Evolutionary conservation across 2,888 invertebrate species (phyloP).

Genomic region (Pteria penguin): DNA sequence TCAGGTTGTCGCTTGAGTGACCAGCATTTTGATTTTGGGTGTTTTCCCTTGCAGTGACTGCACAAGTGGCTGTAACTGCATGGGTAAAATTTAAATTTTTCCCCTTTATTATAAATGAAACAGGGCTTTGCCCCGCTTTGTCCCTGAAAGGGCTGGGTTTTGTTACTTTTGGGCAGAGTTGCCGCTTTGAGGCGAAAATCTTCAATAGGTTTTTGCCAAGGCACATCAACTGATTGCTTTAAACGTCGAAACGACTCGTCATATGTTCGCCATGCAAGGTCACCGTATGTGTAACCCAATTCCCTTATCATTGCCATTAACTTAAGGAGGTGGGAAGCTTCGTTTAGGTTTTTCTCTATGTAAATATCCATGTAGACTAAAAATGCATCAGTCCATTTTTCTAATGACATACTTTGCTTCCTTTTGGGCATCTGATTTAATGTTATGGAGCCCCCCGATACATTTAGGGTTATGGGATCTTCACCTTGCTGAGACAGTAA

Average conservation of each 20-base stretch:
- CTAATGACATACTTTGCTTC: not conserved
- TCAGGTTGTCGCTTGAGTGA: not conserved
- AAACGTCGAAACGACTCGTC: not conserved
- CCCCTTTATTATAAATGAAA: not conserved
- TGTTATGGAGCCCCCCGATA: not conserved
- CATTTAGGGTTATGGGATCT: not conserved
- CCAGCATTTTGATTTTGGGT: not conserved
- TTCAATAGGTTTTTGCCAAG: not conserved
- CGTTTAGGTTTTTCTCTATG: not conserved
- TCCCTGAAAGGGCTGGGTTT: not conserved
- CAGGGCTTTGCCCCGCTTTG: not conserved
- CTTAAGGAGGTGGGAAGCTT: not conserved
- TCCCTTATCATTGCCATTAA: not conserved
- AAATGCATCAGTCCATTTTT: not conserved
- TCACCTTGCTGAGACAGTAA: no score
- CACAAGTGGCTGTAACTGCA: not conserved
- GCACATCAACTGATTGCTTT: not conserved
- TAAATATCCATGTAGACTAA: not conserved
- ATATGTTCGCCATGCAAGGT: not conserved
- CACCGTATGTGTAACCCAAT: not conserved
- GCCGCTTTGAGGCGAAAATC: no score
- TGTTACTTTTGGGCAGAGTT: no score
- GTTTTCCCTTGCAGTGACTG: not conserved
- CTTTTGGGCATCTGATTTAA: not conserved
- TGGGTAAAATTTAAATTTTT: not conserved